Conservation (phyloP, 2,888 invertebrate species). For the Parelbella ahira region DNA sequence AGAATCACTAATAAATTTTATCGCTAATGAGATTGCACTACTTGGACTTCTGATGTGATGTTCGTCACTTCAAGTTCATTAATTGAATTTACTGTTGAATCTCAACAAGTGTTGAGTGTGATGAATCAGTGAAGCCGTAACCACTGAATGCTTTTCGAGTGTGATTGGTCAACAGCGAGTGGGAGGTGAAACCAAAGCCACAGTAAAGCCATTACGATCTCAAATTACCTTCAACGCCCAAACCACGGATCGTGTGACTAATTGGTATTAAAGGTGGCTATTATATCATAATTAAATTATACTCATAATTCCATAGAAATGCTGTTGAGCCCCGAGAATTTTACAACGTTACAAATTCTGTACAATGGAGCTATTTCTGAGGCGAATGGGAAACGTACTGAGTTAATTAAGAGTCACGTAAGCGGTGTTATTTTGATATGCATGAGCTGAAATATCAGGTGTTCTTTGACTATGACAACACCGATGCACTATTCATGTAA, state of each 20-base stretch:
- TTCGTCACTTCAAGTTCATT: conserved; percentile 17
- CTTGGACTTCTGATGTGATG: conserved; percentile 7
- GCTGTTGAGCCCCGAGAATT: conserved; percentile 61
- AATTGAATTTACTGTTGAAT: conserved; percentile 23
- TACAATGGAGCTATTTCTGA: conserved; percentile 68
- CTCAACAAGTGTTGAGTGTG: conserved; percentile 21
- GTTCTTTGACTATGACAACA: no score
- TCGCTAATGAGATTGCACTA: conserved; percentile 12
- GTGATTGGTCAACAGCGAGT: conserved; percentile 63
- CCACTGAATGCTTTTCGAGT: conserved; percentile 38
- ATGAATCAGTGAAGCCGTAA: conserved; percentile 66
- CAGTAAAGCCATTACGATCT: conserved; percentile 69
- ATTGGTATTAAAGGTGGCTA: conserved; percentile 75
- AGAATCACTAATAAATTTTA: no score
- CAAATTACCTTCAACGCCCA: conserved; percentile 76
- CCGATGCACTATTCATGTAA: no score
- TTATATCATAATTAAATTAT: conserved; percentile 79
- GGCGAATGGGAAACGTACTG: conserved; percentile 63
- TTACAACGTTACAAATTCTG: conserved; percentile 71
- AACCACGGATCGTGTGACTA: conserved; percentile 74
- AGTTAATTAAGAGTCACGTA: conserved; percentile 62
- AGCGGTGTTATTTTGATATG: conserved; percentile 42
- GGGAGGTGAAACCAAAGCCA: conserved; percentile 68
- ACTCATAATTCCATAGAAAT: conserved; percentile 63
- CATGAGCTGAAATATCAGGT: no score